Conservation (phyloP, 2,797 vertebrate species). For the Tenualosa thibaudeaui region DNA sequence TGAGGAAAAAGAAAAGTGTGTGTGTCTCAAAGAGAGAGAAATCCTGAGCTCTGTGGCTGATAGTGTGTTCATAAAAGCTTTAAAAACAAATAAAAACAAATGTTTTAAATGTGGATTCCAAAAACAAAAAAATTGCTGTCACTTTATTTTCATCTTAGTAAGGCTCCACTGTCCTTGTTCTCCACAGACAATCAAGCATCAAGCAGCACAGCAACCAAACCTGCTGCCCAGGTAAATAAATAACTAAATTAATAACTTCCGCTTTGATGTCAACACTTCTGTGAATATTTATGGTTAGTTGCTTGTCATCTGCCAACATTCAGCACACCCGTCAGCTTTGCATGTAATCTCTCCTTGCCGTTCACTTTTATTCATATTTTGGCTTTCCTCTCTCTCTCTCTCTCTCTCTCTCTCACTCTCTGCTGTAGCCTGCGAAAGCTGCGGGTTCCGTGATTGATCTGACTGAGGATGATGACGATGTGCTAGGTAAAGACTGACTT, state of each 20-base stretch:
- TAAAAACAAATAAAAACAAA: too few relatives aligned
- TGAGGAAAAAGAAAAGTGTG: slow-evolving; percentile 37
- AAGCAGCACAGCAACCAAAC: slow-evolving; percentile 74
- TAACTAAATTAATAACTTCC: background rate
- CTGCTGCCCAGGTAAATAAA: slow-evolving; percentile 63
- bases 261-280: background rate
- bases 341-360: background rate
- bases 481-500: slow-evolving; percentile 69
- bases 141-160: background rate
- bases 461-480: slow-evolving; percentile 95
- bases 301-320: background rate
- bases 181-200: slow-evolving; percentile 84
- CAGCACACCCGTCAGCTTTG: background rate
- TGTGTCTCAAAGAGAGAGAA: background rate
- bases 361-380: background rate
- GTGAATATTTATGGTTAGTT: background rate
- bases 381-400: background rate
- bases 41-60: background rate
- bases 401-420: background rate
- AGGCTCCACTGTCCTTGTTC: background rate
- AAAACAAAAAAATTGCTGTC: too few relatives aligned
- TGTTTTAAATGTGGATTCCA: too few relatives aligned
- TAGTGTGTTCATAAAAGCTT: background rate
- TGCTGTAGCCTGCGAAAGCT: slow-evolving; percentile 77
- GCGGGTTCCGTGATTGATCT: slow-evolving; percentile 94